Conservation (phyloP, 1,140 invertebrate genomes). For the Bombus sylvicola region DNA sequence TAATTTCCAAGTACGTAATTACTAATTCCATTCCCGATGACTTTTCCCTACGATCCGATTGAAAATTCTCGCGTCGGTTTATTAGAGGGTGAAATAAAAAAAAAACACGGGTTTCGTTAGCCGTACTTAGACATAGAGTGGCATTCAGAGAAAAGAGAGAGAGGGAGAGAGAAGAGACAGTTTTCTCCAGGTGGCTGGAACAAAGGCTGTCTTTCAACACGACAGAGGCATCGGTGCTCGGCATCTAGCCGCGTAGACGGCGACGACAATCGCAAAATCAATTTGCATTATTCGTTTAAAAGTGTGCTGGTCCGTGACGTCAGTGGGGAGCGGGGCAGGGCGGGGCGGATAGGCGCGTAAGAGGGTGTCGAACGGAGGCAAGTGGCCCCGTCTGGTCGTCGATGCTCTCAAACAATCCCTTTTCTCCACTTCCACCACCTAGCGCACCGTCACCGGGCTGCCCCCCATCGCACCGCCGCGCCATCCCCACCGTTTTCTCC, state of each 20-base stretch:
- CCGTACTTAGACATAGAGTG: neutral
- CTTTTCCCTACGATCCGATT: neutral
- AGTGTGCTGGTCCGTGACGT: conserved; percentile 70
- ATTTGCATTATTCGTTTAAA: conserved; percentile 76
- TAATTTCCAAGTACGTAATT: neutral
- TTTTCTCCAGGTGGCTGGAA: conserved; percentile 26
- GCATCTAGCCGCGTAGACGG: conserved; percentile 40
- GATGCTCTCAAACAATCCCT: conserved; percentile 71
- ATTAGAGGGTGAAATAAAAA: neutral
- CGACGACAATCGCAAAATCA: conserved; percentile 73
- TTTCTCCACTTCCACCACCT: conserved; percentile 59
- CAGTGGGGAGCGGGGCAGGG: conserved; percentile 35
- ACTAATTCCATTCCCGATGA: neutral
- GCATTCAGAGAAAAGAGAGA: neutral
- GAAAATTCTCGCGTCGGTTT: neutral
- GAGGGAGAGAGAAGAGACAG: neutral
- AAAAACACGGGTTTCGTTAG: neutral
- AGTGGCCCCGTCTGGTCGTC: conserved; percentile 72
- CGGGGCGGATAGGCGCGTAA: conserved; percentile 54
- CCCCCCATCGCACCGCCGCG: conserved; percentile 35
- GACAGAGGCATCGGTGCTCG: conserved; percentile 10
- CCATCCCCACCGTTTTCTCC: conserved; percentile 49
- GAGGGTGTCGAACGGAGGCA: conserved; percentile 70
- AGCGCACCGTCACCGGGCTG: conserved; percentile 42
- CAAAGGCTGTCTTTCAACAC: conserved; percentile 13